Evolutionary conservation across 2,113 vertebrate species (phyloP).

Genomic region (Pantherophis guttatus): DNA sequence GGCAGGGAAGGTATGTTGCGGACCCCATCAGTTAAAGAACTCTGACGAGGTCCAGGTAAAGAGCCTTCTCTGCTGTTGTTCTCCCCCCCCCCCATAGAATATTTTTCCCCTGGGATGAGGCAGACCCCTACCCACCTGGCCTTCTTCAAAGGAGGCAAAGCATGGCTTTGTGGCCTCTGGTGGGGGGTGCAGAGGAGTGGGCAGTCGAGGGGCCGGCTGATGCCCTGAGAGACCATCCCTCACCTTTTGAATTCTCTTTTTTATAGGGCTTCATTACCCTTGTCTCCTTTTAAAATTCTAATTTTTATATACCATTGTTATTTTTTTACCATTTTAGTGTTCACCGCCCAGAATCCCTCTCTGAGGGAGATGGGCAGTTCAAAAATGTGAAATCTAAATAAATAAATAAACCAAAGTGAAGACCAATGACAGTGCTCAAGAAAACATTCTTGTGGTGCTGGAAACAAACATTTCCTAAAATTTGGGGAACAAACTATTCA

Average conservation of each 20-base stretch:
- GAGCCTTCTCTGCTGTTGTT: background rate
- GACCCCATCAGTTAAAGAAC: background rate
- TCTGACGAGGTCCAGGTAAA: background rate
- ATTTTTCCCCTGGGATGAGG: background rate
- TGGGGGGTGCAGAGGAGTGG: too few species aligned
- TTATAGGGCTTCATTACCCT: background rate
- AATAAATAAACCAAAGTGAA: background rate
- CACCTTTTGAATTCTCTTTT: too few species aligned
- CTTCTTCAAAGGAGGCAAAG: background rate
- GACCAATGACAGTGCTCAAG: background rate
- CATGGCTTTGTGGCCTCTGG: background rate
- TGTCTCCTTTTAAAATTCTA: background rate
- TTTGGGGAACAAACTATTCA: background rate
- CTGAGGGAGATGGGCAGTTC: background rate
- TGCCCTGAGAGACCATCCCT: background rate
- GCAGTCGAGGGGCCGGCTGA: background rate
- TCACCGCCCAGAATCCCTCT: too few species aligned
- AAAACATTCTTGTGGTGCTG: background rate
- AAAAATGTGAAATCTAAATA: background rate
- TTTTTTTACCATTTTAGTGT: background rate
- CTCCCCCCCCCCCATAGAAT: background rate
- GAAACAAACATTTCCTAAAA: background rate
- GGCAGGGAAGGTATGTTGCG: background rate
- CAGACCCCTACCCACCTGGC: background rate
- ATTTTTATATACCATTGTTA: background rate